Base-by-base conservation (phyloP, 2,888 invertebrate genomes). In the Gonocerus acuteangulatus region DNA sequence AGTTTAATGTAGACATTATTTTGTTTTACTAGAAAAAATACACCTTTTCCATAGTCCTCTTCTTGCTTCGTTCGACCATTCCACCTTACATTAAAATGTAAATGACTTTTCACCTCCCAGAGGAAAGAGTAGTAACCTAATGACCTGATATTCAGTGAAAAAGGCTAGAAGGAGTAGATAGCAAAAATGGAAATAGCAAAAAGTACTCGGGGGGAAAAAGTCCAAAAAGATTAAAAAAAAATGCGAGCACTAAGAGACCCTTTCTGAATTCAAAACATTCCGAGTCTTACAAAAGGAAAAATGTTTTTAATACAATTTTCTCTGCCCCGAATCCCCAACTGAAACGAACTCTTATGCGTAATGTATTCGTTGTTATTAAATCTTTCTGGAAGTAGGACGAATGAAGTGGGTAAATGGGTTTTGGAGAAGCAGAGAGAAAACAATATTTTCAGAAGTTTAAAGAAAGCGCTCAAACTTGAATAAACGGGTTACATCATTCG, bases 271-370 rank as follows among this genome's bases (percentile, higher is more conserved):
- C 51, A 34, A 32, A 51, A 51, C 36, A 51, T 27, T 7, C 36
- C 32, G 19, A n/a, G 19, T 36, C 32, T 51, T 18, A 51, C 32
- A 23, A 32, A 51, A 51, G 34, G 34, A 51, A 34, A 51, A 51
- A 51, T 51, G 51, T 51, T 51, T 51, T 51, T 51, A 51, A 51
- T 51, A 51, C 34, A 51, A 51, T 51, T 34, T 51, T 51, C 51
- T 34, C 34, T 51, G 19, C 34, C 19, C n/a, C 32, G 22, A n/a
- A n/a, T n/a, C n/a, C n/a, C n/a, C n/a, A n/a, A n/a, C n/a, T n/a
- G n/a, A n/a, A n/a, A n/a, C 19, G 16, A 36, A 36, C 51, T 36
- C 42, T 4, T 42, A 4, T 13, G 42, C 42, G n/a, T 13, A 51
- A 51, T 34, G 19, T 34, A 51, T 51, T 51, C 51, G 18, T 27